Base-by-base conservation (phyloP, 2,888 invertebrate species). In the Eristalis arbustorum region DNA sequence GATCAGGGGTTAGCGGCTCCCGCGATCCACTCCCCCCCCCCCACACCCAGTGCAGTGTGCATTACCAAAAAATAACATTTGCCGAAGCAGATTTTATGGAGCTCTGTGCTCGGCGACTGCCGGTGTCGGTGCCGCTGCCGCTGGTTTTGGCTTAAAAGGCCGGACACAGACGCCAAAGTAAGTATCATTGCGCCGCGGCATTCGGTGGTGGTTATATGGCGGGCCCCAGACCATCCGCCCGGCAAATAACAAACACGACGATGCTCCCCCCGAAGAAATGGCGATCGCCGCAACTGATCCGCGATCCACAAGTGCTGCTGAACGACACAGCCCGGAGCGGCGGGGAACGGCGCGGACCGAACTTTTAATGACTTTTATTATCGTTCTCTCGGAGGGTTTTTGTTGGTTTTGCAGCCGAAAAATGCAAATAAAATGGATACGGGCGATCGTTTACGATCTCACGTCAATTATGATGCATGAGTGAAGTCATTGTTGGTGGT, bases 31-130 rank as follows among this genome's bases (percentile, higher is more conserved):
- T 23, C 18, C 34, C 18, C n/a, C 25, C 25, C 25, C 18, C 34
- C 18, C n/a, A 8, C 1, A 13, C 63, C 2, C n/a, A 34, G 57
- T 67, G 78, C 78, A 68, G 56, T 11, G 78, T 87, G 87, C 83
- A 82, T 79, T 83, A 87, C 83, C 78, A 83, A 83, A 49, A 87
- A 83, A 75, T 59, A 79, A 75, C 77, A 83, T 78, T 83, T 77
- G 62, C 78, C 72, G 66, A 83, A 63, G 59, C 64, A 74, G 64
- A 82, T 37, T 57, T 63, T 23, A 23, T 62, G 67, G 23, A 49
- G 49, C 37, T 82, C 66, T 74, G 25, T 66, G 74, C 18, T 40
- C 28, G 42, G 63, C 67, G 71, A 61, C 71, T 73, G 49, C 72
- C 37, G 40, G 34, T 25, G 23, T 34, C 64, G 59, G 14, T 18